phyloP scores from a whole-genome alignment of 1,140 invertebrate species.

The Halictus rubicundus region DNA sequence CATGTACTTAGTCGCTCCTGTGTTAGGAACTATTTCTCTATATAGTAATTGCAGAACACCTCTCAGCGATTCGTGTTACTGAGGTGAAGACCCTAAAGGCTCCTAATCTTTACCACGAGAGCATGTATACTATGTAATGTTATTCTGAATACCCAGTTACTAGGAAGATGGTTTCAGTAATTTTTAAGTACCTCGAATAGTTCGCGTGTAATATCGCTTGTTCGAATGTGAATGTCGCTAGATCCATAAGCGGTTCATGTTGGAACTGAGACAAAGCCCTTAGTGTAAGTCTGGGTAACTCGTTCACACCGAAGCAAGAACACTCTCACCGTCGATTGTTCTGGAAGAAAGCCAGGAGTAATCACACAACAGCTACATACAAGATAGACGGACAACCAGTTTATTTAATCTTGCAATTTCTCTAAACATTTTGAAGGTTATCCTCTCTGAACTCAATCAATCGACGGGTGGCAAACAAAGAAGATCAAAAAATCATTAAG shows the following conservation, averaged over 20 bases:
- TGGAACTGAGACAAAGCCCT: background rate
- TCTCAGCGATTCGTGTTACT: constrained; percentile 6
- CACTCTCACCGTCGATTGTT: too few species aligned
- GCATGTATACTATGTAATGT: background rate
- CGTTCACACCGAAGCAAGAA: too few species aligned
- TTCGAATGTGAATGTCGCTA: background rate
- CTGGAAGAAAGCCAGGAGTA: too few species aligned
- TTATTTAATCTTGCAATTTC: too few species aligned
- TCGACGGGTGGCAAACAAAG: too few species aligned
- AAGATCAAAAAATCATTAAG: too few species aligned
- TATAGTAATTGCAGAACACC: background rate
- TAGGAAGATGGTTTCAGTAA: background rate
- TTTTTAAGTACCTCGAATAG: background rate
- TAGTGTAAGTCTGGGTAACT: too few species aligned
- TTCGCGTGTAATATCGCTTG: background rate
- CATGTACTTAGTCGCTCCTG: background rate
- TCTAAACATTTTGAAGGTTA: too few species aligned
- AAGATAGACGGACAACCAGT: too few species aligned
- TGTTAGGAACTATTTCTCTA: background rate
- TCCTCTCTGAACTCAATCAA: too few species aligned
- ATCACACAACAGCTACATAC: too few species aligned
- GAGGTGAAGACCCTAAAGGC: background rate
- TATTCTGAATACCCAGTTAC: background rate
- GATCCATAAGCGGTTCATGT: background rate
- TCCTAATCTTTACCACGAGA: constrained; percentile 1